Percentiles rank a stretch among this genome's conserved stretches.
Conservation (phyloP, 2,113 vertebrate genomes). For the Entelurus aequoreus region DNA sequence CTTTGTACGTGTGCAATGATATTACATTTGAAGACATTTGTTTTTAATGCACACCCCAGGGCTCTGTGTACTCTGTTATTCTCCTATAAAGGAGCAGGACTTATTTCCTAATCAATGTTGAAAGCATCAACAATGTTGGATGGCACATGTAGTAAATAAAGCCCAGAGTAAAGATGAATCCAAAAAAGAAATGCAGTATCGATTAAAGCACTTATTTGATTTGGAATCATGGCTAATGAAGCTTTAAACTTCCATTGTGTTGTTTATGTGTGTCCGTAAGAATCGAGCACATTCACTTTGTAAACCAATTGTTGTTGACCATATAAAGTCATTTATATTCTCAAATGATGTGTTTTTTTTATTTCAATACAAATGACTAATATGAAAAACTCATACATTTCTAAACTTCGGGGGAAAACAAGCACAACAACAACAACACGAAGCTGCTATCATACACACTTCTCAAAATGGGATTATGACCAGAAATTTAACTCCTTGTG, state of each 20-base stretch:
- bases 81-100: not conserved
- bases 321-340: not conserved
- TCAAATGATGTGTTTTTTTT: not conserved
- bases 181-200: not conserved
- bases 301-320: not conserved
- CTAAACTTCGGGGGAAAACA: too few species aligned
- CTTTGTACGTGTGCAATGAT: not conserved
- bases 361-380: not conserved
- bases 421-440: too few species aligned
- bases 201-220: not conserved
- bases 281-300: constrained; percentile 7
- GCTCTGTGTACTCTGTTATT: too few species aligned
- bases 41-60: not conserved
- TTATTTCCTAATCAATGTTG: not conserved
- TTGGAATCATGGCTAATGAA: not conserved
- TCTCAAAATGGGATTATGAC: too few species aligned
- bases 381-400: not conserved
- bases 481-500: too few species aligned
- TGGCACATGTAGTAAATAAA: not conserved
- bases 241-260: constrained; percentile 20
- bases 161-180: not conserved
- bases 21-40: not conserved
- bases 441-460: too few species aligned
- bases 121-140: not conserved
- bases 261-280: constrained; percentile 30